phyloP scores from a whole-genome alignment of 2,888 invertebrate species.

The Laspeyria flexula region DNA sequence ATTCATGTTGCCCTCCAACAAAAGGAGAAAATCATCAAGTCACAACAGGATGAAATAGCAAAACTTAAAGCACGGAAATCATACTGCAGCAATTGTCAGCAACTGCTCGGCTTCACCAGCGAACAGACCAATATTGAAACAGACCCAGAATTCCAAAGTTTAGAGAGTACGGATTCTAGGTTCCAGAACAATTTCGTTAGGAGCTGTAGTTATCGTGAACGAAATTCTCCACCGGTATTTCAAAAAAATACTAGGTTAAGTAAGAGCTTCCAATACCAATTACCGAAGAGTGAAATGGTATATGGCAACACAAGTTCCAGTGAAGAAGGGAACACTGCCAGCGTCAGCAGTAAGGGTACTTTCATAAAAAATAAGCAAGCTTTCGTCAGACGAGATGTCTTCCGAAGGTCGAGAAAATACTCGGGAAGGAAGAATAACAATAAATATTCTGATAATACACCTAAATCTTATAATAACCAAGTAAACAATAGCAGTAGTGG shows the following conservation, averaged over 20 bases:
- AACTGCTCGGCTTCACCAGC: constrained; percentile 81
- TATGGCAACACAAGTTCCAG: constrained; percentile 83
- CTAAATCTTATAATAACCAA: constrained; percentile 70
- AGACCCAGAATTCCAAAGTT: constrained; percentile 82
- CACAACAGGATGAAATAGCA: constrained; percentile 89
- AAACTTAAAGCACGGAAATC: constrained; percentile 86
- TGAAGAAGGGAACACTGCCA: constrained; percentile 79
- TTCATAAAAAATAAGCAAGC: constrained; percentile 87
- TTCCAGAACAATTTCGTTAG: constrained; percentile 81
- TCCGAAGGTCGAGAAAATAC: constrained; percentile 81
- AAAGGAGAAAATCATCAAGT: constrained; percentile 90
- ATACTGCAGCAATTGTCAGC: constrained; percentile 82
- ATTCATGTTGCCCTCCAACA: constrained; percentile 89
- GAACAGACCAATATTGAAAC: constrained; percentile 84
- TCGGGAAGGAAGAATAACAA: constrained; percentile 78
- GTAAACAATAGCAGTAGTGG: constrained; percentile 77
- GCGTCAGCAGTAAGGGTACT: constrained; percentile 77
- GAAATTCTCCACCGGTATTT: constrained; percentile 80
- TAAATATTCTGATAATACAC: constrained; percentile 66
- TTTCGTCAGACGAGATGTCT: constrained; percentile 80
- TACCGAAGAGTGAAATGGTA: constrained; percentile 77
- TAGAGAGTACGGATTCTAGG: constrained; percentile 82
- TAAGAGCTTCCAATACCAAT: constrained; percentile 83
- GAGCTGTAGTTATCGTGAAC: constrained; percentile 81
- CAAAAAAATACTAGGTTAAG: constrained; percentile 84